Percentiles rank a stretch among this genome's conserved stretches.
Evolutionary conservation across 2,888 invertebrate genomes (phyloP).

Genomic region (Lepidocyrtoides sp.): DNA sequence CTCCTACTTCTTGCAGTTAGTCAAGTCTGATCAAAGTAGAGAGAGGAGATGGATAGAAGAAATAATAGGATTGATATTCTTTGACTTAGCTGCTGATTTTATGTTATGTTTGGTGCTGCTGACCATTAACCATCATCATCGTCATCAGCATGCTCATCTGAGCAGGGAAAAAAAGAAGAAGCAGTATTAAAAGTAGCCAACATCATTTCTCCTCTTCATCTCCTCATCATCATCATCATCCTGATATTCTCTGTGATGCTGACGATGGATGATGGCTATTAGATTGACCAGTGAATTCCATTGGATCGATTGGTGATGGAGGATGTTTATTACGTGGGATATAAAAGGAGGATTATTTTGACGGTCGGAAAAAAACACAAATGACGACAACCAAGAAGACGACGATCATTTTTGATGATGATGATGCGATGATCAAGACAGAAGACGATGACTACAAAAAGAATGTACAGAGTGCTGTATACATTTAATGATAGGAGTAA

Average conservation of each 20-base stretch:
- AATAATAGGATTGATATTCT: constrained; percentile 59
- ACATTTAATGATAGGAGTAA: constrained; percentile 41
- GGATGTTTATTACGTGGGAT: constrained; percentile 13
- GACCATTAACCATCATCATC: constrained; percentile 40
- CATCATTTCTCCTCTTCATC: neutral
- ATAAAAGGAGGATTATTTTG: constrained; percentile 44
- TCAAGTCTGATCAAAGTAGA: too few relatives aligned
- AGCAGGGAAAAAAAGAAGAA: neutral
- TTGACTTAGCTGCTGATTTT: neutral
- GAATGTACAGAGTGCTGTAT: neutral
- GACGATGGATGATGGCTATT: constrained; percentile 8
- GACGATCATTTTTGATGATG: neutral
- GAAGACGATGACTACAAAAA: neutral
- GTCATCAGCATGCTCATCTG: neutral
- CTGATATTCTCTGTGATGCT: neutral
- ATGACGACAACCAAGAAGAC: constrained; percentile 31
- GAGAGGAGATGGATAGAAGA: neutral
- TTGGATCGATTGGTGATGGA: constrained; percentile 31
- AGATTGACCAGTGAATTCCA: constrained; percentile 44
- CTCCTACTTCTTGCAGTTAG: too few relatives aligned
- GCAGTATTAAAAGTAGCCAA: too few relatives aligned
- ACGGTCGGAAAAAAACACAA: constrained; percentile 4
- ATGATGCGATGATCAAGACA: neutral
- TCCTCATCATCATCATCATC: constrained; percentile 7
- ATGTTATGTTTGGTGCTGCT: too few relatives aligned